These are phyloP conservation scores for Corbicula japonica DNA, from an alignment of 2,888 invertebrate genomes.

Conservation along the genomic window DNA sequence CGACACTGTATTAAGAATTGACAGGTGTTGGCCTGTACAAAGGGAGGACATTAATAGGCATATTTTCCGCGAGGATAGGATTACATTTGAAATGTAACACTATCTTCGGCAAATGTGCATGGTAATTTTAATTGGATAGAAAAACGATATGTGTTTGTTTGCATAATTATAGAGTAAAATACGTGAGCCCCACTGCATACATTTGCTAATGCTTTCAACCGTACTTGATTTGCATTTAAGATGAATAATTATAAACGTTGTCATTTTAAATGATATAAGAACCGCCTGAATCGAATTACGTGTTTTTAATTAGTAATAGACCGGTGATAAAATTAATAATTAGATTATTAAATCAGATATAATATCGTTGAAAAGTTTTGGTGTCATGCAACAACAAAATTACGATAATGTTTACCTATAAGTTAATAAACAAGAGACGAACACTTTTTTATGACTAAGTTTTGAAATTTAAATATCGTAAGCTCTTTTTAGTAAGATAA, in stretches of 20 bases:
- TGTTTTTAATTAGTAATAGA: no score
- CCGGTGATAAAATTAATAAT: no score
- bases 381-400: no score
- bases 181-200: neutral
- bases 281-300: no score
- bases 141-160: conserved; percentile 17
- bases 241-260: neutral
- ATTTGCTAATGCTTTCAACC: neutral
- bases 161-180: conserved; percentile 25
- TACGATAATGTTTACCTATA: no score
- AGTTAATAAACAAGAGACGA: no score
- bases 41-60: conserved; percentile 13
- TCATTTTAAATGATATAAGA: no score
- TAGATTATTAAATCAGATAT: no score
- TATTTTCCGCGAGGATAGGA: conserved; percentile 16
- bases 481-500: no score
- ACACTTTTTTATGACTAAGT: no score
- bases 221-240: conserved; percentile 10
- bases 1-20: conserved; percentile 19
- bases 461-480: no score
- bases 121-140: conserved; percentile 31
- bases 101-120: conserved; percentile 25
- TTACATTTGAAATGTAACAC: conserved; percentile 38
- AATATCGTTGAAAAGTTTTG: no score
- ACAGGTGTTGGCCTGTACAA: conserved; percentile 38